A percentile compares a stretch with the other conserved stretches of the same genome.
Evolutionary conservation across 2,888 invertebrate genomes (phyloP).

Genomic region (Esperia sulphurella): DNA sequence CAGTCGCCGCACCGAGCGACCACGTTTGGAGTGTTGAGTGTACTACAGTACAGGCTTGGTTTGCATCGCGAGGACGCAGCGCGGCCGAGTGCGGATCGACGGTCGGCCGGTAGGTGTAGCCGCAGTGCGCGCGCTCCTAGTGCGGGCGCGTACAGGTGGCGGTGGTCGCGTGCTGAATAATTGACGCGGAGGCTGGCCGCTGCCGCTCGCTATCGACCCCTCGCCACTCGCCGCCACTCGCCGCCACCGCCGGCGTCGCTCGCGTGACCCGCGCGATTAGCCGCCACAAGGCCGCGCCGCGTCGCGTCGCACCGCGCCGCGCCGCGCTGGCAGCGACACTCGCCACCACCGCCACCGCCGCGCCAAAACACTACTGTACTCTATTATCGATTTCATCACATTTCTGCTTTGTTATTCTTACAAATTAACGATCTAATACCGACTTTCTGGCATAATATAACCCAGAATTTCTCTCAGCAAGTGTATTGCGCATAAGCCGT

Average conservation of each 20-base stretch:
- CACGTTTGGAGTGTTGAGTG: constrained; percentile 57
- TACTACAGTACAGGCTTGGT: constrained; percentile 42
- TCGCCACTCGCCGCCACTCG: constrained; percentile 50
- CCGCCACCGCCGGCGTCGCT: constrained; percentile 44
- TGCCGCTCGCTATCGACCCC: constrained; percentile 76
- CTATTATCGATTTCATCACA: not conserved
- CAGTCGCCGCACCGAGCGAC: constrained; percentile 29
- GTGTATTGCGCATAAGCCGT: not conserved
- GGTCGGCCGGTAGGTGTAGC: constrained; percentile 63
- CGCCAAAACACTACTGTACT: not conserved
- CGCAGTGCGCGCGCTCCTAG: constrained; percentile 61
- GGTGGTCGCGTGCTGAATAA: constrained; percentile 67
- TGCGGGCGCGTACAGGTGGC: constrained; percentile 36
- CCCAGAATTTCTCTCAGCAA: not conserved
- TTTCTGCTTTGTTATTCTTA: constrained; percentile 3
- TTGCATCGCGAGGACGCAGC: constrained; percentile 35
- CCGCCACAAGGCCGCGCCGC: constrained; percentile 72
- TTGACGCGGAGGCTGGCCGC: constrained; percentile 68
- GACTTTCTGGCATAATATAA: not conserved
- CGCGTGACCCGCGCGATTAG: constrained; percentile 68
- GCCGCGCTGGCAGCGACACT: constrained; percentile 72
- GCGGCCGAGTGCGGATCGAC: constrained; percentile 40
- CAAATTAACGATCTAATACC: not conserved
- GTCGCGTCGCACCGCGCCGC: too few relatives aligned
- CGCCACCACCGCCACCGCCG: constrained; percentile 21